Evolutionary conservation across 1,140 invertebrate species (phyloP), one percentile per base, ranked within the genome.

Genomic region (Neoseiulus cucumeris): DNA sequence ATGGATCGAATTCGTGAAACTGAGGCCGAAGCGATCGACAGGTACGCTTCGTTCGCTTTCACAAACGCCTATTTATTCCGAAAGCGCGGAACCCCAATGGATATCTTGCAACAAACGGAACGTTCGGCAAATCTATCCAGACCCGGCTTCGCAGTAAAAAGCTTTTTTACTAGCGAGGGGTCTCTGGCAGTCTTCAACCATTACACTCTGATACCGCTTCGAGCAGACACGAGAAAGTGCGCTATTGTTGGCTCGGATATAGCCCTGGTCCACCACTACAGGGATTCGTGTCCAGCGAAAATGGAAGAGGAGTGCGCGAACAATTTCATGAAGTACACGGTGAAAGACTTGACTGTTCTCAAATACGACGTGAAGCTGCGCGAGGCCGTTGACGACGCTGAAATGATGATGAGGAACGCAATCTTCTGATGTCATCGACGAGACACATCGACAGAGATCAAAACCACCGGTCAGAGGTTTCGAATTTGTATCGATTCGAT

Each of bases 101-200:
- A 72, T 59, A 72, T 75, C 66, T 64, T 75, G 7, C 33, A 64
- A 25, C 72, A 74, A 64, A 67, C 68, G 1, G 42, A 51, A 7
- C 76, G 82, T 45, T 82, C 81, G 17, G 75, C 78, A 0, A 72
- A 78, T 42, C 75, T 83, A 18, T 84, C 82, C 70, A 79, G 79
- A 4, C 76, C 80, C 68, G 82, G 82, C 7, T 80, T 82, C 65
- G 83, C 83, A 44, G 82, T 83, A 7, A 86, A 86, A 71, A 86
- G 84, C 72, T 83, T 86, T 71, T 79, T 85, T 66, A 77, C 80
- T 14, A 84, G 83, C 1, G 77, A 78, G 64, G 81, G 78, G 45
- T 79, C 83, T 29, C 74, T 84, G 68, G 84, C 80, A 33, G 83
- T 84, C 64, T 85, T 86, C 74, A 86, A 86, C 74, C 85, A 86